Evolutionary conservation across 2,113 vertebrate species (phyloP), one percentile per base, ranked within the genome.

Genomic region (Phrynosoma platyrhinos): DNA sequence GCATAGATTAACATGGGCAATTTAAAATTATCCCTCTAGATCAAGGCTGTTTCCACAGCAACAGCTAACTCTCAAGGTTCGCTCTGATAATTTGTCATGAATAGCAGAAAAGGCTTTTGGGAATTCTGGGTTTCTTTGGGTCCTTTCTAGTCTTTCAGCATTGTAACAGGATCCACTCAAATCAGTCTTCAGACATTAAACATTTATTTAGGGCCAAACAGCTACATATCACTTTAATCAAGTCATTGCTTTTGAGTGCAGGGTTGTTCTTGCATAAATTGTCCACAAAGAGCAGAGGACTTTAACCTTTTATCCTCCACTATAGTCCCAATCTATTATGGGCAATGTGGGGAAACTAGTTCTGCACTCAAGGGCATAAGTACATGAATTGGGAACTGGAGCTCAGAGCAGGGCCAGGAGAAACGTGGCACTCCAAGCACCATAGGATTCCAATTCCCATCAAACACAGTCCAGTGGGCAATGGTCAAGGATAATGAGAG

Each of bases 21-120:
- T 90, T 95, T 93, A 87, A 92, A 94, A 94, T 94, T 94, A 94
- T 93, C 92, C 92, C 91, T 86, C 83, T 92, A 95, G 94, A 94
- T 94, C 95, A 94, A 95, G 92, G 91, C 94, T 94, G 96, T 97
- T 97, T 96, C 96, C 94, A 97, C 97, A 94, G 96, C 92, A 96
- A 97, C 95, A 64, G 87, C 94, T 94, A 91, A 90, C 95, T 96
- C 94, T 92, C 94, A 87, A 80, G 95, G 95, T 94, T 92, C 91
- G 93, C 93, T 81, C 5, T 94, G 95, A 94, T 94, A 94, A 93
- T 95, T 95, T 94, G 89, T 93, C 92, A 94, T 92, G 94, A 96
- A 94, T 85, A 93, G 93, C 71, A 92, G 90, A 93, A 89, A 85
- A 85, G 53, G 42, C 23, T 27, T 16, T n/a, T 47, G 7, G n/a